Conservation (phyloP, 2,888 invertebrate species). For the Oxytorus armatus region DNA sequence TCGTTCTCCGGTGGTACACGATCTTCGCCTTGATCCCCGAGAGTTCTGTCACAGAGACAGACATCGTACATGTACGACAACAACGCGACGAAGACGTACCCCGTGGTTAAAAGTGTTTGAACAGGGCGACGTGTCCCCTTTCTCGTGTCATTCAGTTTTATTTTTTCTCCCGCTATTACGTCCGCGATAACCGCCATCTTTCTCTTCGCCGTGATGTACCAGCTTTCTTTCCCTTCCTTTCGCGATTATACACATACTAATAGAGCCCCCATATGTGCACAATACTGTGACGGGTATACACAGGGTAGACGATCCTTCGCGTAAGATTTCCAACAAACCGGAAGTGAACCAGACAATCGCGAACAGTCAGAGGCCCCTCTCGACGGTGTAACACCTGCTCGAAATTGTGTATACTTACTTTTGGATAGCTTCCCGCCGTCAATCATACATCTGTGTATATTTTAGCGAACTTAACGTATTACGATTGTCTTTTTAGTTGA, state of each 20-base stretch:
- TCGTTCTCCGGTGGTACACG: slow-evolving; percentile 37
- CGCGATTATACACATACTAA: slow-evolving; percentile 45
- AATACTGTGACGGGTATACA: slow-evolving; percentile 38
- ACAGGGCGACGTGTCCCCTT: slow-evolving; percentile 74
- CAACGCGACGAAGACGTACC: slow-evolving; percentile 67
- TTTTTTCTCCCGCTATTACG: slow-evolving; percentile 20
- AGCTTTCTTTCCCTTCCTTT: slow-evolving; percentile 60
- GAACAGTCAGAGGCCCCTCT: slow-evolving; percentile 43
- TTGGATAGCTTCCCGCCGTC: slow-evolving; percentile 5
- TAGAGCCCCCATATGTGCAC: slow-evolving; percentile 43
- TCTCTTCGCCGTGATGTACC: slow-evolving; percentile 60
- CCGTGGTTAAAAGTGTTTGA: slow-evolving; percentile 79
- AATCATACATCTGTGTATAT: not conserved
- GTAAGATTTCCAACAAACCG: slow-evolving; percentile 54
- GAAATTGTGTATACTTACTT: slow-evolving; percentile 25
- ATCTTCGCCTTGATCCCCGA: slow-evolving; percentile 47
- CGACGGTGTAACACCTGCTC: slow-evolving; percentile 25
- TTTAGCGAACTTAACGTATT: too few species aligned
- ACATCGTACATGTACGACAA: slow-evolving; percentile 11
- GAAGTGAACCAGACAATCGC: slow-evolving; percentile 64
- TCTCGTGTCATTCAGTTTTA: slow-evolving; percentile 47
- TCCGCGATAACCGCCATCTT: slow-evolving; percentile 68
- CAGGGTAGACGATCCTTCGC: slow-evolving; percentile 20
- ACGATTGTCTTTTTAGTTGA: too few species aligned
- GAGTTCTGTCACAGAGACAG: slow-evolving; percentile 36